A percentile compares a stretch with the other conserved stretches of the same genome.
phyloP scores from a whole-genome alignment of 2,888 invertebrate genomes.

The Hyalella azteca region DNA sequence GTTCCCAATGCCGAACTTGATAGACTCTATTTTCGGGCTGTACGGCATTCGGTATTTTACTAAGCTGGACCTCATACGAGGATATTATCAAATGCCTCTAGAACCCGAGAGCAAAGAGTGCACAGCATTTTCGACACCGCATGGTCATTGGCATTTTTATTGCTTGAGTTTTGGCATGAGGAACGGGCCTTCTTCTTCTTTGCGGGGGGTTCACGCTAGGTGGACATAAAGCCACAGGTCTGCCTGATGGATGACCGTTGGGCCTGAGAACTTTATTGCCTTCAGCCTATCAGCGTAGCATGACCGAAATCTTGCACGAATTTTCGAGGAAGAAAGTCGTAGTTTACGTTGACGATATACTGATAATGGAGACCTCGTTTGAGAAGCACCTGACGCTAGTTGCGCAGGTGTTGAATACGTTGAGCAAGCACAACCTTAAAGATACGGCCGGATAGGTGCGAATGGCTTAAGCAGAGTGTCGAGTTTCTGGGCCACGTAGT shows the following conservation, averaged over 20 bases:
- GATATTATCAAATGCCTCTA: neutral
- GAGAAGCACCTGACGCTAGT: neutral
- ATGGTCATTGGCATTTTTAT: neutral
- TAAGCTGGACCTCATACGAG: neutral
- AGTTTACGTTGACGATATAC: conserved; percentile 1
- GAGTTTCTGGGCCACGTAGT: conserved; percentile 12
- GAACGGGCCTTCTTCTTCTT: too few species aligned
- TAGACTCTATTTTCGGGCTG: conserved; percentile 24
- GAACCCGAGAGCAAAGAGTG: neutral
- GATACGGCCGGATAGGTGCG: neutral
- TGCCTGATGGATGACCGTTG: too few species aligned
- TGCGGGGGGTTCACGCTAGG: too few species aligned
- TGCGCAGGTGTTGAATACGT: neutral
- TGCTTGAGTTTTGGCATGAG: neutral
- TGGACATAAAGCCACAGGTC: too few species aligned
- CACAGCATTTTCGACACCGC: neutral
- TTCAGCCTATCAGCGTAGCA: neutral
- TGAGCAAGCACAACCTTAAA: neutral
- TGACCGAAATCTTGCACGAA: neutral
- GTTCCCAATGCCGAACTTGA: neutral
- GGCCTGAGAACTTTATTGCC: too few species aligned
- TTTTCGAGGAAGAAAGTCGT: neutral
- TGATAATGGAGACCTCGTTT: neutral
- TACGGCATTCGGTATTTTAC: conserved; percentile 16
- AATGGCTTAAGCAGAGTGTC: neutral